These are phyloP conservation scores for Eptesicus fuscus DNA, from an alignment of 2,113 vertebrate genomes.

Conservation along the genomic window DNA sequence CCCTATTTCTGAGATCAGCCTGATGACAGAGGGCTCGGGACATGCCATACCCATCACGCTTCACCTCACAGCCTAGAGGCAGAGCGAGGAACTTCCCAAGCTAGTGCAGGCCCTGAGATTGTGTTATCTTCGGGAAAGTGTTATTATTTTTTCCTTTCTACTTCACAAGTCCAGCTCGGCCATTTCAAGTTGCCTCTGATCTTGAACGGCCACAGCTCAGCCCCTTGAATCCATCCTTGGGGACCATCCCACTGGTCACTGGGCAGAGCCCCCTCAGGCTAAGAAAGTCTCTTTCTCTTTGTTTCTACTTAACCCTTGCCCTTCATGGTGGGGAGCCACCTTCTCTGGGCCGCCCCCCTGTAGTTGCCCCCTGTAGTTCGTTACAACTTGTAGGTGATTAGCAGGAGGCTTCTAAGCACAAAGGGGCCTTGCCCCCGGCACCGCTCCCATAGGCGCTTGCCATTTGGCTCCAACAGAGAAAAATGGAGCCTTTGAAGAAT, in stretches of 20 bases:
- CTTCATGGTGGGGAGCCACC: not conserved
- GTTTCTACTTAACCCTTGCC: constrained; percentile 47
- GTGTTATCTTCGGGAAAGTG: constrained; percentile 63
- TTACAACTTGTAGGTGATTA: constrained; percentile 64
- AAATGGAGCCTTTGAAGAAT: constrained; percentile 62
- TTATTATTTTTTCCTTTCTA: constrained; percentile 20
- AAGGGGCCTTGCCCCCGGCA: constrained; percentile 64
- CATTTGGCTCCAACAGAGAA: constrained; percentile 71
- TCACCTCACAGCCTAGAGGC: constrained; percentile 62
- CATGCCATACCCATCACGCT: constrained; percentile 36
- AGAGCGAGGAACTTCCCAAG: constrained; percentile 63
- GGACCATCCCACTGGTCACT: constrained; percentile 70
- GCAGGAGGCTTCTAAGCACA: constrained; percentile 48
- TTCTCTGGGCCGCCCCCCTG: not conserved
- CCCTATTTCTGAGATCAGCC: constrained; percentile 61
- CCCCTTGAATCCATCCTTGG: constrained; percentile 75
- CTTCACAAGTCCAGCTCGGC: constrained; percentile 73
- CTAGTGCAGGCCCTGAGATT: constrained; percentile 55
- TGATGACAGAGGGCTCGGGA: constrained; percentile 62
- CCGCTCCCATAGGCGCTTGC: constrained; percentile 48
- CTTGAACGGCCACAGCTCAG: constrained; percentile 62
- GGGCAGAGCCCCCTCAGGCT: constrained; percentile 45
- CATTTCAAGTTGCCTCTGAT: constrained; percentile 80
- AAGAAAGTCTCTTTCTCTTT: constrained; percentile 46
- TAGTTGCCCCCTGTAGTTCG: not conserved